These are phyloP conservation scores for Aurelia sp. DNA, from an alignment of 30 jellyfish, hydroid and myxozoan species.

Conservation along the genomic window DNA sequence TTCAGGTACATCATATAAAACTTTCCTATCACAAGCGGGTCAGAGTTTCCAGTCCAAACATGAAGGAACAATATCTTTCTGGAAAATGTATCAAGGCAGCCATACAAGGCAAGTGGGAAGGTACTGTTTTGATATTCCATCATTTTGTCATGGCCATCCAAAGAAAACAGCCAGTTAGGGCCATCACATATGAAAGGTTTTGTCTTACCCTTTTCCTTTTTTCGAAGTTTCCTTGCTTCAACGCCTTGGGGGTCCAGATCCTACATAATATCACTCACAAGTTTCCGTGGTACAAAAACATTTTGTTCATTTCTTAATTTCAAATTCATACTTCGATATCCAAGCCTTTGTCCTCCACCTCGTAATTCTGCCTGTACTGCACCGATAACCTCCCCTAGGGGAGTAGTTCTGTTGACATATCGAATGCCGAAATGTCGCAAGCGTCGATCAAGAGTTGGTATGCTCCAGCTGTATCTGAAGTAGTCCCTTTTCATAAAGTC, in stretches of 20 bases:
- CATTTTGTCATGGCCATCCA: slow-evolving; percentile 63
- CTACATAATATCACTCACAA: slow-evolving; percentile 6
- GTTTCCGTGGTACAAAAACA: slow-evolving; percentile 29
- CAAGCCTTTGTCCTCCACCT: too few relatives aligned
- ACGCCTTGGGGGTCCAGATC: slow-evolving; percentile 22
- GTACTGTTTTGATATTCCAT: slow-evolving; percentile 62
- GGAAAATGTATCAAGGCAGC: slow-evolving; percentile 58
- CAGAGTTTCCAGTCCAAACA: slow-evolving; percentile 30
- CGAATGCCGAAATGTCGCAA: slow-evolving; percentile 31
- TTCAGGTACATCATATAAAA: slow-evolving; percentile 17
- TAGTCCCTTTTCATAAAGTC: slow-evolving; percentile 62
- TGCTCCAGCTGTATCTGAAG: slow-evolving; percentile 71
- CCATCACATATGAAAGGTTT: slow-evolving; percentile 27
- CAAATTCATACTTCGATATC: slow-evolving; percentile 8
- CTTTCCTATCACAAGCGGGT: slow-evolving; percentile 49
- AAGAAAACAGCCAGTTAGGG: slow-evolving; percentile 41
- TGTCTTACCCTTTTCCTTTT: slow-evolving; percentile 29
- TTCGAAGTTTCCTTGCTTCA: slow-evolving; percentile 24
- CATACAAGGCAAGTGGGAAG: slow-evolving; percentile 64
- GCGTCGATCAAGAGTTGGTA: slow-evolving; percentile 69
- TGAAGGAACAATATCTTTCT: slow-evolving; percentile 33
- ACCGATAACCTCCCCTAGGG: slow-evolving; percentile 26
- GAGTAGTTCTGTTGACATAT: slow-evolving; percentile 37
- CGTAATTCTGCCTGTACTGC: slow-evolving; percentile 32
- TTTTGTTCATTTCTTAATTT: slow-evolving; percentile 11